Evolutionary conservation across 2,113 vertebrate species (phyloP), one percentile per base, ranked within the genome.

Genomic region (Gallinago jamesoni): DNA sequence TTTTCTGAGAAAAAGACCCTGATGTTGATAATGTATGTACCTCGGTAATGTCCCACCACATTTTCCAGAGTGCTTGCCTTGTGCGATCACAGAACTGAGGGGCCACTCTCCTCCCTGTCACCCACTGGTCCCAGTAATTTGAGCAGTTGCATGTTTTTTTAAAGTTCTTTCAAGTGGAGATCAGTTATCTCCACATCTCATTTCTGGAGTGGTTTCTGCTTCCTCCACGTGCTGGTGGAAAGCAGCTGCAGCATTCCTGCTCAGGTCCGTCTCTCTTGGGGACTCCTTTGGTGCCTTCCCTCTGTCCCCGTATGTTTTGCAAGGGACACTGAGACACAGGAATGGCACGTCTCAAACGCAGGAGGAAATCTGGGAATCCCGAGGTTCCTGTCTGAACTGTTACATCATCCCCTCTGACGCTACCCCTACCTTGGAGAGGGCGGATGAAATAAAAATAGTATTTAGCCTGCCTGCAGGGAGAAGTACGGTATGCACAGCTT

Each of bases 181-280:
- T 84, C 8, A 3, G 20, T 47, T 77, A 31, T 31, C 73, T 72
- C 79, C 80, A 67, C 76, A 6, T 31, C 73, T 92, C 68, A 6
- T 93, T 67, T 57, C 79, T 92, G 70, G 63, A 70, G 63, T 0
- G n/a, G 43, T 5, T 88, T 69, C 87, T 89, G 74, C 28, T 81
- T 23, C 18, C 37, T 93, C 66, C 69, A 4, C 3, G 4, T 69
- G 85, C 19, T 1, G 0, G 22, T 57, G 67, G 62, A 28, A 31
- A 89, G 57, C 94, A 96, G 92, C 85, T 93, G 94, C 95, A 79
- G 48, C 15, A 2, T 90, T 90, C 67, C 94, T 69, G 53, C 82
- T 62, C 68, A 1, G 1, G 19, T 53, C 33, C 2, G 0, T 35
- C 30, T 19, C n/a, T 30, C 19, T 43, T 0, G 2, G 48, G 25